These are phyloP conservation scores for Delphinus delphis DNA, from an alignment of 2,113 vertebrate species.

Conservation along the genomic window DNA sequence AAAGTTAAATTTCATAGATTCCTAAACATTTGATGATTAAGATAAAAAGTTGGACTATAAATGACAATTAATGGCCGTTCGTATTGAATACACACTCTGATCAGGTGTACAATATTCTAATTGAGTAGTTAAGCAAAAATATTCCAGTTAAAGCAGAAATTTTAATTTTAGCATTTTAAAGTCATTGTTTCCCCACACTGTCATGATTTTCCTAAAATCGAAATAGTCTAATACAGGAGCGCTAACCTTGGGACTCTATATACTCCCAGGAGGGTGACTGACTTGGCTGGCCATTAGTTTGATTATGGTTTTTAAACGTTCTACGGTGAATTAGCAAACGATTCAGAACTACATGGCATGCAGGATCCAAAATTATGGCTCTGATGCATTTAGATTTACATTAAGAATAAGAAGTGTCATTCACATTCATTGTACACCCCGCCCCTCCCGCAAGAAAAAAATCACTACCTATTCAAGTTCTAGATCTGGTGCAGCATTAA, in stretches of 20 bases:
- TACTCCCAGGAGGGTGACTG: conserved; percentile 75
- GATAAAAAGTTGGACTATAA: conserved; percentile 76
- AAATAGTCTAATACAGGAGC: conserved; percentile 76
- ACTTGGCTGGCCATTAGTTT: conserved; percentile 86
- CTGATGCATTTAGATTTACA: conserved; percentile 87
- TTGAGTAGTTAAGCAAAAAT: conserved; percentile 66
- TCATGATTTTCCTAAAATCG: conserved; percentile 77
- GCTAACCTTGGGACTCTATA: conserved; percentile 79
- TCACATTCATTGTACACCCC: conserved; percentile 85
- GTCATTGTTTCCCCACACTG: conserved; percentile 75
- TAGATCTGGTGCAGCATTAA: conserved; percentile 87
- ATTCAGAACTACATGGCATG: conserved; percentile 89
- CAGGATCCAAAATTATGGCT: conserved; percentile 92
- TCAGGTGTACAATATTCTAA: conserved; percentile 65
- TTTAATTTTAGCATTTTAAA: conserved; percentile 75
- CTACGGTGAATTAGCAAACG: conserved; percentile 88
- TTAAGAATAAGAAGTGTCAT: conserved; percentile 86
- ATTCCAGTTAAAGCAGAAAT: conserved; percentile 69
- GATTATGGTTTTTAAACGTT: conserved; percentile 79
- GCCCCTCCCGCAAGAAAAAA: conserved; percentile 68
- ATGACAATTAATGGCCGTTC: conserved; percentile 65
- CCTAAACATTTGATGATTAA: conserved; percentile 75
- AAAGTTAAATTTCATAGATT: conserved; percentile 81
- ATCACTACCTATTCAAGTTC: conserved; percentile 84
- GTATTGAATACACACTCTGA: conserved; percentile 57